Conservation (phyloP, 2,797 vertebrate species). For the Microctenopoma steveboyesi region DNA sequence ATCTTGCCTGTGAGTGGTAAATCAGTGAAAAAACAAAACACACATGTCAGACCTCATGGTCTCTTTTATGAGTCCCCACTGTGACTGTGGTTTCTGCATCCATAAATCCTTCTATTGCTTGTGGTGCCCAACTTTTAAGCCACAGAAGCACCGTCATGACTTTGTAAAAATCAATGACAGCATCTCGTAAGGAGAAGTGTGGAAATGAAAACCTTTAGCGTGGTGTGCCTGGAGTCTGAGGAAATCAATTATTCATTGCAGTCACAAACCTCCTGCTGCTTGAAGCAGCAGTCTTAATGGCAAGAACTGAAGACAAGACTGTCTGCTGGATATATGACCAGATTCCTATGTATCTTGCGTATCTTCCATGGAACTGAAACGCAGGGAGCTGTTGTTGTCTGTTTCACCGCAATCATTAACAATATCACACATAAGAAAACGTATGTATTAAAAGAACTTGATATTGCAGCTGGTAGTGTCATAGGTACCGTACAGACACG, state of each 20-base stretch:
- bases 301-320: slow-evolving; percentile 33
- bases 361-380: slow-evolving; percentile 1
- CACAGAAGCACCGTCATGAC: slow-evolving; percentile 40
- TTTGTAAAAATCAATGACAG: slow-evolving; percentile 66
- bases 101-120: slow-evolving; percentile 6
- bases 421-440: not conserved
- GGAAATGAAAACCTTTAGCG: slow-evolving; percentile 69
- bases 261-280: slow-evolving; percentile 55
- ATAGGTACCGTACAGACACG: not conserved
- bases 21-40: not conserved
- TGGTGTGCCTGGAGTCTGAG: slow-evolving; percentile 50
- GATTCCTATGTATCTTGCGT: slow-evolving; percentile 8
- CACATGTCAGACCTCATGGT: not conserved
- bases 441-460: not conserved
- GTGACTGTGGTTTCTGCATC: not conserved
- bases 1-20: not conserved
- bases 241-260: slow-evolving; percentile 79
- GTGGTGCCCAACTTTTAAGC: slow-evolving; percentile 38
- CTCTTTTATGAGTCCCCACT: not conserved
- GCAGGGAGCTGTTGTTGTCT: not conserved
- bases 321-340: slow-evolving; percentile 31
- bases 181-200: slow-evolving; percentile 55
- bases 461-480: not conserved
- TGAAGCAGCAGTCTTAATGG: slow-evolving; percentile 15
- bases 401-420: not conserved